These are phyloP conservation scores for Zaprionus tsacasi DNA, from an alignment of 1,140 invertebrate species.

Conservation along the genomic window DNA sequence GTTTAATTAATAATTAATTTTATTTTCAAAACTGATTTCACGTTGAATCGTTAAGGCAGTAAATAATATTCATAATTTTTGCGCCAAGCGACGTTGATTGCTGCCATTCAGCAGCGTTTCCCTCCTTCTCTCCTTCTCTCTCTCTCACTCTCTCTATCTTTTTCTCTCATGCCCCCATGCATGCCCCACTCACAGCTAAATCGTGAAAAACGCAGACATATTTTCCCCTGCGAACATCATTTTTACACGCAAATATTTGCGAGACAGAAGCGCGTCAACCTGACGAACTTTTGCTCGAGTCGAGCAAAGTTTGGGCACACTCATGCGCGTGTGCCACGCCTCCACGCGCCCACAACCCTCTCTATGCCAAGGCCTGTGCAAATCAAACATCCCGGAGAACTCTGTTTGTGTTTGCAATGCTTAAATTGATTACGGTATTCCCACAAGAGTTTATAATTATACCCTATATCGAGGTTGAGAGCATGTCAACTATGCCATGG, in stretches of 20 bases:
- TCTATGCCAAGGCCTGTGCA: slow-evolving; percentile 16
- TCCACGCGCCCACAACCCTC: neutral
- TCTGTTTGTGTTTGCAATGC: slow-evolving; percentile 53
- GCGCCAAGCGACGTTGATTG: slow-evolving; percentile 34
- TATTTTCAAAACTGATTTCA: neutral
- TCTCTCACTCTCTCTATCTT: neutral
- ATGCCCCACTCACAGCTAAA: neutral
- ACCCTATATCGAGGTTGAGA: neutral
- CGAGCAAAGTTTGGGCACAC: slow-evolving; percentile 31
- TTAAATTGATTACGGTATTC: slow-evolving; percentile 61
- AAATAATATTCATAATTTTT: slow-evolving; percentile 29
- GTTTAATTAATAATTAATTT: neutral
- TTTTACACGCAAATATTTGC: slow-evolving; percentile 56
- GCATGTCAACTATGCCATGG: neutral
- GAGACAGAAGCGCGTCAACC: slow-evolving; percentile 43
- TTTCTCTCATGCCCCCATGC: neutral
- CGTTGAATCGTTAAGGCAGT: neutral
- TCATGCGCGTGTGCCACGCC: slow-evolving; percentile 23
- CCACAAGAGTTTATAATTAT: slow-evolving; percentile 46
- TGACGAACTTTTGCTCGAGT: slow-evolving; percentile 44
- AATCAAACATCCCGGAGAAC: slow-evolving; percentile 51
- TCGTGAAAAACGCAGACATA: slow-evolving; percentile 19
- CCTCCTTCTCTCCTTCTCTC: no score
- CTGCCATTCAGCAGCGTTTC: slow-evolving; percentile 17
- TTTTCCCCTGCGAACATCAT: slow-evolving; percentile 28